Conservation (phyloP, 2,113 vertebrate species). For the Heterocephalus glaber region DNA sequence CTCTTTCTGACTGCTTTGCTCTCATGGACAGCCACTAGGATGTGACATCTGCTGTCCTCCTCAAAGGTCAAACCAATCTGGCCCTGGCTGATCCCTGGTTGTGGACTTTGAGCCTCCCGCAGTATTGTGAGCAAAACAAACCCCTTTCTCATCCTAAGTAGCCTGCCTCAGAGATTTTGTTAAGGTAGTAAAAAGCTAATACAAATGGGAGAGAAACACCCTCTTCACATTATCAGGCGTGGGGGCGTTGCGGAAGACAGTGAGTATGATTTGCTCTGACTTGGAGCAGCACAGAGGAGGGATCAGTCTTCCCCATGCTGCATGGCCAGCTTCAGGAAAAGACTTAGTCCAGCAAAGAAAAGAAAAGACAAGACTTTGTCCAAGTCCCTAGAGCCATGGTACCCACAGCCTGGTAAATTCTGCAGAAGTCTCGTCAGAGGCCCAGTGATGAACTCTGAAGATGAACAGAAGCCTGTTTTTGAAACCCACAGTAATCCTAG, state of each 20-base stretch:
- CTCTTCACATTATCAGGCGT: neutral
- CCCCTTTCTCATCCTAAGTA: neutral
- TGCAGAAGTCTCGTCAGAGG: neutral
- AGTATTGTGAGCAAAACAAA: neutral
- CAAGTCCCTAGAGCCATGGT: neutral
- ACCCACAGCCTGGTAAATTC: neutral
- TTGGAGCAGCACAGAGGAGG: neutral
- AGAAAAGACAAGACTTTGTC: neutral
- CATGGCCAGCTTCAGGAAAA: neutral
- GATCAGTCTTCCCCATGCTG: neutral
- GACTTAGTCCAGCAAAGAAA: no score
- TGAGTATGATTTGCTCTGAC: neutral
- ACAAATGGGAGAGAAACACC: neutral
- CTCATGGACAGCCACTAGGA: neutral
- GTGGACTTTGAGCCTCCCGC: neutral
- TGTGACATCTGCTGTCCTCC: no score
- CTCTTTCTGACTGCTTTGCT: neutral
- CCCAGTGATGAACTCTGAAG: neutral
- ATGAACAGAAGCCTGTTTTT: neutral
- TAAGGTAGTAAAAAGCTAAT: neutral
- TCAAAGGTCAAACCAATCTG: neutral
- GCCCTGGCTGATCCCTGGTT: no score
- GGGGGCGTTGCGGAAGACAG: neutral
- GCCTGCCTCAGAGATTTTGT: neutral
- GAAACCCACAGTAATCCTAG: neutral